Evolutionary conservation across 64 coral and sea anemone genomes (phyloP).

Genomic region (Acropora tenuis): DNA sequence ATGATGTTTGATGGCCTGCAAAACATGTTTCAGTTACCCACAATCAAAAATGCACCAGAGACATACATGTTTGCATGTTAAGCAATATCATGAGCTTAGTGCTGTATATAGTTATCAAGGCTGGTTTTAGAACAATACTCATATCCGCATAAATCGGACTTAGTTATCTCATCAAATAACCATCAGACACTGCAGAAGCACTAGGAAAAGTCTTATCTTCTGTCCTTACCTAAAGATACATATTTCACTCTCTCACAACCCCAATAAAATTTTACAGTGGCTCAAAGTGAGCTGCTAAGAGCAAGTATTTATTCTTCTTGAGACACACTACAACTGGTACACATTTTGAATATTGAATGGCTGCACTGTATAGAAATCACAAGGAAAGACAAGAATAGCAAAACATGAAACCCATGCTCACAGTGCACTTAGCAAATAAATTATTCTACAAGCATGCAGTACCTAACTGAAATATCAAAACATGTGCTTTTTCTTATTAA

Average conservation of each 20-base stretch:
- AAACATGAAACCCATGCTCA: neutral
- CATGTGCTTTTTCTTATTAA: neutral
- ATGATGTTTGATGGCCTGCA: neutral
- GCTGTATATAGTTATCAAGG: neutral
- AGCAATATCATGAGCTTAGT: neutral
- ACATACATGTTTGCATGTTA: neutral
- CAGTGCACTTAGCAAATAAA: neutral
- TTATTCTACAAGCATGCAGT: conserved; percentile 10
- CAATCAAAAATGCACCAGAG: neutral
- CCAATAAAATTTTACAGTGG: neutral
- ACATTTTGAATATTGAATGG: too few relatives aligned
- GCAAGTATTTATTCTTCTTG: neutral
- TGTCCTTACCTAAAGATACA: neutral
- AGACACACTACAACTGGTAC: neutral
- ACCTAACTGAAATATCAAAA: neutral
- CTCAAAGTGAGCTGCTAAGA: neutral
- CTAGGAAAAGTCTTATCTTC: neutral
- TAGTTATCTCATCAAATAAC: neutral
- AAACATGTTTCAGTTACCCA: neutral
- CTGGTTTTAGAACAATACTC: neutral
- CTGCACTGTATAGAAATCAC: too few relatives aligned
- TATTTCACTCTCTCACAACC: neutral
- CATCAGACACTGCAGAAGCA: neutral
- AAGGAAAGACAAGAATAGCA: neutral
- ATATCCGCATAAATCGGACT: neutral